phyloP scores from a whole-genome alignment of 2,888 invertebrate genomes.

The Empis livida region DNA sequence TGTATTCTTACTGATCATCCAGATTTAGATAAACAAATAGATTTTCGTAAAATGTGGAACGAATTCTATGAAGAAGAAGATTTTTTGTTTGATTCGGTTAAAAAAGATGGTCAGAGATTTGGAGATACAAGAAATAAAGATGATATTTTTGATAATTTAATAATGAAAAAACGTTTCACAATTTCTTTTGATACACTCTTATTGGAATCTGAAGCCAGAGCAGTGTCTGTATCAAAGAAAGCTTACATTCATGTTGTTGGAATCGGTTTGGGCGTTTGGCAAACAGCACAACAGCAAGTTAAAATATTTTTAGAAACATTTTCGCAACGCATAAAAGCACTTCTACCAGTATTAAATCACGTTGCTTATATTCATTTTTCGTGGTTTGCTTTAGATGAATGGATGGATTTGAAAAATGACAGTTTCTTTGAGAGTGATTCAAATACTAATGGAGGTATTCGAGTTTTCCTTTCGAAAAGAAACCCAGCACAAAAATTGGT shows the following conservation, averaged over 20 bases:
- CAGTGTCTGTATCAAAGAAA: conserved; percentile 35
- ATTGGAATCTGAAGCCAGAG: conserved; percentile 48
- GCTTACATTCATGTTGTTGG: conserved; percentile 55
- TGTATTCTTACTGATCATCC: conserved; percentile 1
- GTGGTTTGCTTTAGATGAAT: conserved; percentile 40
- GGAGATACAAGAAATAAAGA: conserved; percentile 21
- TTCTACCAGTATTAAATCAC: conserved; percentile 38
- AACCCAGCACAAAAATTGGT: conserved; percentile 43
- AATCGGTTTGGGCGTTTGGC: conserved; percentile 55
- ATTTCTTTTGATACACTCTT: conserved; percentile 48
- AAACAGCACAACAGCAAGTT: conserved; percentile 44
- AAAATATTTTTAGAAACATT: conserved; percentile 50
- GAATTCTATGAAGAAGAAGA: conserved; percentile 20
- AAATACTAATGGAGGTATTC: conserved; percentile 36
- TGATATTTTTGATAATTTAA: conserved; percentile 28
- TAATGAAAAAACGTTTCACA: conserved; percentile 36
- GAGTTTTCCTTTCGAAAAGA: conserved; percentile 40
- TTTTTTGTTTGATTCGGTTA: conserved; percentile 15
- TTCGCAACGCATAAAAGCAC: conserved; percentile 42
- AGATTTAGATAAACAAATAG: conserved; percentile 1
- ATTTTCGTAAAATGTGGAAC: conserved; percentile 20
- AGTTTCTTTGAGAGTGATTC: conserved; percentile 20
- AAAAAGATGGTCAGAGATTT: conserved; percentile 23
- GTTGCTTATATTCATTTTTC: conserved; percentile 54
- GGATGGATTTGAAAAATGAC: conserved; percentile 39